These are phyloP conservation scores for Sminthurides bifidus DNA, from an alignment of 1,140 invertebrate species.

Conservation along the genomic window DNA sequence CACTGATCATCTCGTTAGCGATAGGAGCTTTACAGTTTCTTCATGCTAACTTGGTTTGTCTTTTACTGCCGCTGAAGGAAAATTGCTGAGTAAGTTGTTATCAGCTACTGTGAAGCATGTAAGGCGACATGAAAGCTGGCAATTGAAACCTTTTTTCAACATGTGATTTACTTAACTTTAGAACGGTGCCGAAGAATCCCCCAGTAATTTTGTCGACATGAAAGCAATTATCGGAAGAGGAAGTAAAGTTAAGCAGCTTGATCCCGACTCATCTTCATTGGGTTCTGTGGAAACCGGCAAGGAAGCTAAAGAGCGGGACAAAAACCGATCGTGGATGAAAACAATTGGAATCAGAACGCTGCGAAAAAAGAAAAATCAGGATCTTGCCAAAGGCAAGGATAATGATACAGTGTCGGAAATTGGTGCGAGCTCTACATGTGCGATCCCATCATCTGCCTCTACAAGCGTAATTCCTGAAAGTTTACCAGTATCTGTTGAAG, in stretches of 20 bases:
- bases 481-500: too few relatives aligned
- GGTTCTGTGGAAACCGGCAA: constrained; percentile 11
- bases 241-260: not conserved
- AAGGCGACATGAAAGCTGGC: too few relatives aligned
- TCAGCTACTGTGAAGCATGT: too few relatives aligned
- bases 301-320: constrained; percentile 20
- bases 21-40: too few relatives aligned
- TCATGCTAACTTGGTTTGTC: too few relatives aligned
- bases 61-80: too few relatives aligned
- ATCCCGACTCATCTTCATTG: constrained; percentile 1
- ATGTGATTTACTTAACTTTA: too few relatives aligned
- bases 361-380: constrained; percentile 7
- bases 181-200: too few relatives aligned
- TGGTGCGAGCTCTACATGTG: not conserved
- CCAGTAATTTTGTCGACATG: not conserved
- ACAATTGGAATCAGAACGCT: constrained; percentile 30
- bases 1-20: too few relatives aligned
- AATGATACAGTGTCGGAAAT: not conserved
- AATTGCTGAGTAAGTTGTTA: too few relatives aligned
- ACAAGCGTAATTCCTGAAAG: too few relatives aligned
- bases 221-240: not conserved
- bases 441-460: not conserved
- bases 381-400: not conserved
- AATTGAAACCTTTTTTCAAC: too few relatives aligned
- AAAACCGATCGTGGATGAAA: constrained; percentile 28